Evolutionary conservation across 2,113 vertebrate species (phyloP).

Genomic region (Menidia beryllina): DNA sequence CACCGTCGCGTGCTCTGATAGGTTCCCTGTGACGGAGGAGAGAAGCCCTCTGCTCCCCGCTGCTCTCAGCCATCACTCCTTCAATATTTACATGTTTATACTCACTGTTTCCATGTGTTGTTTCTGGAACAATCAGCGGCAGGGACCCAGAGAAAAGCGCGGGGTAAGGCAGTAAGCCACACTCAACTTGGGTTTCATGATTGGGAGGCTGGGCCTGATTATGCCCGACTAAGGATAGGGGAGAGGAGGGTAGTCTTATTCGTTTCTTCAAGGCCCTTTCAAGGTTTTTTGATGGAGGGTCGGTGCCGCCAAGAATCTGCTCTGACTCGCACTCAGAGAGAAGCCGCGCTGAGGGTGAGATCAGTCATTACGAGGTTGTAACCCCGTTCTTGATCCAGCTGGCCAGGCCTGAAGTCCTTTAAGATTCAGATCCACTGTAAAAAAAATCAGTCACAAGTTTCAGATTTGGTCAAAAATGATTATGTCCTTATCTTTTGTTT

Average conservation of each 20-base stretch:
- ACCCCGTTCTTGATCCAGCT: constrained; percentile 42
- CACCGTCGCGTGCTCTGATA: constrained; percentile 67
- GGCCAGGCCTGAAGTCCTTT: constrained; percentile 42
- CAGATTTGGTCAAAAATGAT: constrained; percentile 37
- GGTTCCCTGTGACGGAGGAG: constrained; percentile 62
- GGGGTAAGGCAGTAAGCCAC: constrained; percentile 68
- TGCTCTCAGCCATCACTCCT: constrained; percentile 74
- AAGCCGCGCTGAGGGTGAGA: constrained; percentile 56
- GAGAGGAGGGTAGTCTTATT: constrained; percentile 45
- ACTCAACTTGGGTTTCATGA: constrained; percentile 82
- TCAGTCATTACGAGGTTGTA: constrained; percentile 47
- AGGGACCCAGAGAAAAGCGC: constrained; percentile 64
- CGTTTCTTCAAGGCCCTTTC: constrained; percentile 75
- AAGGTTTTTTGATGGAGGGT: constrained; percentile 68
- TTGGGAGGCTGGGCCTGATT: constrained; percentile 84
- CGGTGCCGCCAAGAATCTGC: constrained; percentile 44
- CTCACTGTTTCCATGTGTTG: constrained; percentile 86
- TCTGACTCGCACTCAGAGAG: constrained; percentile 34
- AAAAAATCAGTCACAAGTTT: constrained; percentile 61
- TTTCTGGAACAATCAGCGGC: constrained; percentile 84
- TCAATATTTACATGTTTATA: constrained; percentile 84
- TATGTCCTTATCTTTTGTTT: too few relatives aligned
- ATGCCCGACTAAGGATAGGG: constrained; percentile 48
- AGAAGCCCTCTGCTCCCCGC: constrained; percentile 49
- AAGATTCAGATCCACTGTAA: constrained; percentile 58